These are phyloP conservation scores for Nothocercus nigrocapillus DNA, from an alignment of 2,113 vertebrate genomes.

Conservation along the genomic window DNA sequence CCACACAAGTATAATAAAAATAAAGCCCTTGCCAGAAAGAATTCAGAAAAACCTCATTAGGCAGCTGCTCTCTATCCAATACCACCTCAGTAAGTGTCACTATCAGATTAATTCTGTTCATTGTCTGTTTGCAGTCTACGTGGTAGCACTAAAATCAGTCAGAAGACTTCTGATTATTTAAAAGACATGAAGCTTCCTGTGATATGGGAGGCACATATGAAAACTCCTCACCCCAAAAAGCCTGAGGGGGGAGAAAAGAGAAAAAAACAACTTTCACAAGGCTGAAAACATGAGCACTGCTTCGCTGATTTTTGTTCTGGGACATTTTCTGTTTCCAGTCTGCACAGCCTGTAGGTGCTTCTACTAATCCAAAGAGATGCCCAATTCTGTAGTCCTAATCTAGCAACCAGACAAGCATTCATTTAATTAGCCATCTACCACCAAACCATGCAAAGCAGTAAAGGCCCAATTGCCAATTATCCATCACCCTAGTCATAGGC, in stretches of 20 bases:
- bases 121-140: background rate
- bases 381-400: background rate
- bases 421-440: background rate
- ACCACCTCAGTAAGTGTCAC: background rate
- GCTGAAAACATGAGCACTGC: background rate
- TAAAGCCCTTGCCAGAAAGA: background rate
- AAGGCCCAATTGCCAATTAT: background rate
- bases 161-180: background rate
- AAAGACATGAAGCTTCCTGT: background rate
- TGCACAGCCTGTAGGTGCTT: rapidly evolving
- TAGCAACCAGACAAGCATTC: background rate
- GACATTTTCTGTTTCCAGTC: background rate
- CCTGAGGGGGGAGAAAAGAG: background rate
- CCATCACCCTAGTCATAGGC: background rate
- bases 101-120: background rate
- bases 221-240: rapidly evolving
- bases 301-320: background rate
- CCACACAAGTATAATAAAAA: background rate
- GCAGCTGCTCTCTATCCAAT: background rate
- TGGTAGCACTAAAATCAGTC: background rate
- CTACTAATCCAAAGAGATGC: background rate
- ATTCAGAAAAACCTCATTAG: background rate
- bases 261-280: background rate
- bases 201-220: background rate
- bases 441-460: background rate